Evolutionary conservation across 2,113 vertebrate species (phyloP).

Genomic region (Pterocles gutturalis): DNA sequence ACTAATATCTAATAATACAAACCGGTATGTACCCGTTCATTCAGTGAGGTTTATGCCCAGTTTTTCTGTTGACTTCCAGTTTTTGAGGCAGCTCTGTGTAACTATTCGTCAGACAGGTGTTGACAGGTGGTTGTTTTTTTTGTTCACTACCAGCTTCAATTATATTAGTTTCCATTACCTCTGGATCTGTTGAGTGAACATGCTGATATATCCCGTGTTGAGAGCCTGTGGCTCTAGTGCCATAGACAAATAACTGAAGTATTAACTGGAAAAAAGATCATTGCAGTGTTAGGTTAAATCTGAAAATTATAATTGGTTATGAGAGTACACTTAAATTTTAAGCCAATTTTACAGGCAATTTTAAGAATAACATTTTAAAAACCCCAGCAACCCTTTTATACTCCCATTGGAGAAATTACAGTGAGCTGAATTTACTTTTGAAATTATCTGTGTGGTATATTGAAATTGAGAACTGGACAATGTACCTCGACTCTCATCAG

Average conservation of each 20-base stretch:
- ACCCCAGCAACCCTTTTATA: neutral
- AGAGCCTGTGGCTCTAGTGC: neutral
- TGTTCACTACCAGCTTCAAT: neutral
- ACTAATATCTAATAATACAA: neutral
- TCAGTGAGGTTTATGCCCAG: neutral
- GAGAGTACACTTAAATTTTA: neutral
- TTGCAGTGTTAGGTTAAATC: neutral
- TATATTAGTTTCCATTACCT: neutral
- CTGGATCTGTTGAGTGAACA: neutral
- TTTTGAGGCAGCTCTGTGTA: neutral
- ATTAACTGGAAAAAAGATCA: neutral
- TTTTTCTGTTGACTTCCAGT: neutral
- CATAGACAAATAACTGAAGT: neutral
- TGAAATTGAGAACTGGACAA: neutral
- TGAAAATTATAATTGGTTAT: neutral
- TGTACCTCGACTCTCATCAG: neutral
- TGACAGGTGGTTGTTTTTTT: neutral
- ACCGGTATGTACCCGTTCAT: neutral
- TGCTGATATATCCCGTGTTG: neutral
- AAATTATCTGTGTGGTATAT: rapidly evolving
- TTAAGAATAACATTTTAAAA: neutral
- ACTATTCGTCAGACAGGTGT: neutral
- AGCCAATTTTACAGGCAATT: neutral
- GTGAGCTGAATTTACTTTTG: neutral
- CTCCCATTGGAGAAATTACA: neutral